Percentiles rank a stretch among this genome's conserved stretches.
These are phyloP conservation scores for Neostethus bicornis DNA, from an alignment of 2,797 vertebrate genomes.

Conservation along the genomic window DNA sequence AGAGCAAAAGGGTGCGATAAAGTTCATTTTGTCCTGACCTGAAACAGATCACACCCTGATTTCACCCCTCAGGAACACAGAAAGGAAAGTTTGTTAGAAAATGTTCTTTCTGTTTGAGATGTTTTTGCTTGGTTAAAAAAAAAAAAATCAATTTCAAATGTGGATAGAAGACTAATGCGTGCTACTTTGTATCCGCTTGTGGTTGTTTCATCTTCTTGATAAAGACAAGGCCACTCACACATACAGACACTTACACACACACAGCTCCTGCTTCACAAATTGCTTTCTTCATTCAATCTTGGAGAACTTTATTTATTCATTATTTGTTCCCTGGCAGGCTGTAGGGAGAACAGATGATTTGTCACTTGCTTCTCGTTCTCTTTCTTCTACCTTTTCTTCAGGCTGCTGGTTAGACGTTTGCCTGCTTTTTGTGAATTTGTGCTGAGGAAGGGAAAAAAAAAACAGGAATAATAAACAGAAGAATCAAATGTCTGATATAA, in stretches of 20 bases:
- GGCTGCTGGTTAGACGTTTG: conserved; percentile 20
- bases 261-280: conserved; percentile 44
- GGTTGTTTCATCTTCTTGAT: conserved; percentile 27
- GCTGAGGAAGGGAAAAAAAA: conserved; percentile 22
- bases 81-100: neutral
- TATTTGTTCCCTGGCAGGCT: conserved; percentile 60
- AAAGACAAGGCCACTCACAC: conserved; percentile 18
- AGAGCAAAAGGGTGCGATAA: conserved; percentile 19
- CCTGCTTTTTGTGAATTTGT: conserved; percentile 40
- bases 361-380: conserved; percentile 38
- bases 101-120: neutral
- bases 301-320: conserved; percentile 76
- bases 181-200: conserved; percentile 29
- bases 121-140: neutral
- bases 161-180: conserved; percentile 7
- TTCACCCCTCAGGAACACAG: neutral
- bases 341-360: conserved; percentile 67
- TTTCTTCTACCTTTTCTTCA: conserved; percentile 17
- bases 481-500: conserved; percentile 7
- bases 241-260: conserved; percentile 16
- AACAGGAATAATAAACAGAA: conserved; percentile 1
- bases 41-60: conserved; percentile 10
- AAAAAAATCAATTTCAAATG: conserved; percentile 6
- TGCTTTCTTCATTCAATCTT: conserved; percentile 56
- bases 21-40: conserved; percentile 9